Evolutionary conservation across 1,140 invertebrate species (phyloP), one percentile per base, ranked within the genome.

Genomic region (Macrocentrus cingulum): DNA sequence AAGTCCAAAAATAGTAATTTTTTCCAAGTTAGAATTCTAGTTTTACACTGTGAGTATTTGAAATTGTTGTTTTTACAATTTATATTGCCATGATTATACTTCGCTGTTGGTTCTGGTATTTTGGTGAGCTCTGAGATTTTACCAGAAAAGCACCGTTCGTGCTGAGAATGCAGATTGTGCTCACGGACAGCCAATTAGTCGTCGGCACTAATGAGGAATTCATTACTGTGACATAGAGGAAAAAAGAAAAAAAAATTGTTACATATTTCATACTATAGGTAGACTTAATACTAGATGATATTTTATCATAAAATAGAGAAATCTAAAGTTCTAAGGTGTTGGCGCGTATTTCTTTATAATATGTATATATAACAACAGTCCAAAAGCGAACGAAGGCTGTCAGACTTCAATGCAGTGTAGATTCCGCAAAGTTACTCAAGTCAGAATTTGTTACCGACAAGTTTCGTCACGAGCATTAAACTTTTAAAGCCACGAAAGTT

Each of bases 401-500:
- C 39, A 56, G 59, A 62, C 44, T 62, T 18, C 53, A 62, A 54
- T 58, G 34, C 15, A 58, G 44, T 56, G 39, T 54, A 44, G 54
- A 29, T 60, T 49, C 48, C n/a, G n/a, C 48, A 29, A 60, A 69
- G 58, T 66, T 66, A 42, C 63, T 63, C 62, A 65, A 69, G 61
- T 29, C 62, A 59, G 63, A 66, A 66, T 60, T 37, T 44, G 32
- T 48, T 37, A 54, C 52, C 39, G 19, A 39, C 25, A 56, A 60
- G 52, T 60, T 60, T 44, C 53, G 59, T 60, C 50, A 45, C 6
- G 48, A 49, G 16, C 56, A 67, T 69, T 67, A 59, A 67, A 69
- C 45, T 67, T 69, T 67, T 60, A 64, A 61, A 66, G 60, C 61
- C 62, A 62, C 61, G 25, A 51, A 69, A 69, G 61, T 69, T 65